Evolutionary conservation across 1,140 invertebrate genomes (phyloP).

Genomic region (Zaprionus taronus): DNA sequence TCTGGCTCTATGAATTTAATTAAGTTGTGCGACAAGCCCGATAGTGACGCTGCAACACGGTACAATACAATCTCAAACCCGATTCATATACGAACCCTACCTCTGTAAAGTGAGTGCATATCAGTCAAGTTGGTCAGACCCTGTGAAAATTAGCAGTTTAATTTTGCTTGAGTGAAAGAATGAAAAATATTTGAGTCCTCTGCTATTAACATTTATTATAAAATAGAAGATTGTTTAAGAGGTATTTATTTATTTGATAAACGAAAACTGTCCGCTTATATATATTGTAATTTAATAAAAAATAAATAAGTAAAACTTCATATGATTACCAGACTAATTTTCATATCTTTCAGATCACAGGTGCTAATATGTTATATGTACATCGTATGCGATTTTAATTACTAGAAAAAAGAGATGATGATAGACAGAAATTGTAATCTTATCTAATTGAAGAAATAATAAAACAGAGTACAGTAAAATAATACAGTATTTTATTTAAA

Average conservation of each 20-base stretch:
- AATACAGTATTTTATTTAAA: neutral
- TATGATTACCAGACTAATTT: too few relatives aligned
- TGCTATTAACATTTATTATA: neutral
- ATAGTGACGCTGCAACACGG: conserved; percentile 32
- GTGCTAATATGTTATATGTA: too few relatives aligned
- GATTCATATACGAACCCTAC: conserved; percentile 17
- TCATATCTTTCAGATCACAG: too few relatives aligned
- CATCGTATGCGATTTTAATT: too few relatives aligned
- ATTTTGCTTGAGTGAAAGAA: neutral
- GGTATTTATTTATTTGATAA: too few relatives aligned
- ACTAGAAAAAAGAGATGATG: too few relatives aligned
- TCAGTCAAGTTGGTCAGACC: neutral
- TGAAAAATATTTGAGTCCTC: neutral
- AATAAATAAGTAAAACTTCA: too few relatives aligned
- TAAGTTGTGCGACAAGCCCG: conserved; percentile 64
- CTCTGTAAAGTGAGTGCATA: neutral
- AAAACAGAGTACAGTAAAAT: too few relatives aligned
- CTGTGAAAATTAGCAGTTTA: neutral
- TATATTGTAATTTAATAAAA: too few relatives aligned
- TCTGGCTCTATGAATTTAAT: conserved; percentile 68
- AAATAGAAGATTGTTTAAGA: neutral
- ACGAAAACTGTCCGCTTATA: too few relatives aligned
- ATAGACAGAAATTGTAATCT: too few relatives aligned
- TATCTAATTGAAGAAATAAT: too few relatives aligned
- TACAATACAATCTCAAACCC: conserved; percentile 27